Evolutionary conservation across 2,888 invertebrate genomes (phyloP), one percentile per base, ranked within the genome.

Genomic region (Lacanobia oleracea): DNA sequence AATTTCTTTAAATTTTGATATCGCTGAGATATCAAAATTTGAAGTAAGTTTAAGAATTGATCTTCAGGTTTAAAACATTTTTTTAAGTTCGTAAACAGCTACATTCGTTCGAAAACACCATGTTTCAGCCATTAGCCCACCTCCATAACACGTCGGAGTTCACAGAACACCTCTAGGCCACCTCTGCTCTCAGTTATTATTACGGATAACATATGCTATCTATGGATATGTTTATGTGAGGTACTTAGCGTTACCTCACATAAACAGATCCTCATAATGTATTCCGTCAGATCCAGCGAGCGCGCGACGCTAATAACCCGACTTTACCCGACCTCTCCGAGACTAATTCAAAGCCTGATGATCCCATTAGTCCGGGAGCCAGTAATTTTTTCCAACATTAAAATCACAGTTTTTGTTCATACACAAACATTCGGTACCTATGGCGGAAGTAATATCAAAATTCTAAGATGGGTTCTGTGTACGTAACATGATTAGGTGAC

Each of bases 311-410:
- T 91, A 90, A 90, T 90, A 90, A 88, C 87, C 69, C 73, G 72
- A 73, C 75, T 75, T 81, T 86, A 88, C 87, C 69, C 73, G 72
- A 73, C 75, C 76, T 81, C 86, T 83, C 88, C 88, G 87, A 79
- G 87, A 88, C 90, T 90, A 91, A 92, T 90, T 87, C 87, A 86
- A 90, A 84, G 88, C 86, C 83, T 88, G 90, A 92, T 92, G 92
- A 91, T 91, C 89, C 88, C 88, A 92, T 92, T 92, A 92, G 87
- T 75, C 70, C 86, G 80, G 86, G 88, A 89, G 88, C 84, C 75
- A 81, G 81, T 75, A 37, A 67, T 79, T 83, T 89, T 90, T 88
- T 81, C 67, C 59, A 37, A 62, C 23, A 74, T 63, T 62, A 67
- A 75, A 73, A 74, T 73, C 62, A 75, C 65, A 67, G 63, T 85